Percentiles rank a stretch among this genome's conserved stretches.
These are phyloP conservation scores for Ursus arctos DNA, from an alignment of 2,113 vertebrate species.

Conservation along the genomic window DNA sequence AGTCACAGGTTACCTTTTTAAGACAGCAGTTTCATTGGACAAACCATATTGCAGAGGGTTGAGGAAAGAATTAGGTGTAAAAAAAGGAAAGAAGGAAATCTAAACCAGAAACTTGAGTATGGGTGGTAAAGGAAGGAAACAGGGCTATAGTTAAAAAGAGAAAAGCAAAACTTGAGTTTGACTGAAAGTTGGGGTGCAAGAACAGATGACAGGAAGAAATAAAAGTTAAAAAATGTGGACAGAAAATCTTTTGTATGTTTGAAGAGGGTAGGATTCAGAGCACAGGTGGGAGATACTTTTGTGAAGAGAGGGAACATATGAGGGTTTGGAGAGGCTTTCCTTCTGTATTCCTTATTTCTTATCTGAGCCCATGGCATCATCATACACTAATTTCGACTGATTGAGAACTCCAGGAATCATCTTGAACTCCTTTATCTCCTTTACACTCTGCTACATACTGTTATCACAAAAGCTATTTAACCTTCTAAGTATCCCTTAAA, in stretches of 20 bases:
- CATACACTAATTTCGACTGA: background rate
- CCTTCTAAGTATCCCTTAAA: background rate
- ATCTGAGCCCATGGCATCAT: background rate
- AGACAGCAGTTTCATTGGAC: slow-evolving; percentile 46
- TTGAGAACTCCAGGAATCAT: background rate
- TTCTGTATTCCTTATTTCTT: slow-evolving; percentile 2
- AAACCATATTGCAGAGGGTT: background rate
- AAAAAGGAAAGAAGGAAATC: background rate
- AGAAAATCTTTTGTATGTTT: background rate
- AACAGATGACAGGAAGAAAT: background rate
- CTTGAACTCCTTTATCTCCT: background rate
- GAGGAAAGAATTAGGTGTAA: background rate
- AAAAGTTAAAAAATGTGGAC: background rate
- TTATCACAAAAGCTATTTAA: background rate
- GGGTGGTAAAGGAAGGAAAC: background rate
- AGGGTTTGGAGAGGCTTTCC: background rate
- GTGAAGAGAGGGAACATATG: background rate
- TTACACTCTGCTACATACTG: background rate
- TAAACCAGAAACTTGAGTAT: slow-evolving; percentile 11
- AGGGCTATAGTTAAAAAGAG: background rate
- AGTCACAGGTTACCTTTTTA: background rate
- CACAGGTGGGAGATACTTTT: background rate
- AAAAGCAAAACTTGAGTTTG: background rate
- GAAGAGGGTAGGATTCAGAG: background rate
- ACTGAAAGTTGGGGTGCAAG: background rate